These are phyloP conservation scores for Dolichotis patagonum DNA, from an alignment of 2,113 vertebrate species.

Conservation along the genomic window DNA sequence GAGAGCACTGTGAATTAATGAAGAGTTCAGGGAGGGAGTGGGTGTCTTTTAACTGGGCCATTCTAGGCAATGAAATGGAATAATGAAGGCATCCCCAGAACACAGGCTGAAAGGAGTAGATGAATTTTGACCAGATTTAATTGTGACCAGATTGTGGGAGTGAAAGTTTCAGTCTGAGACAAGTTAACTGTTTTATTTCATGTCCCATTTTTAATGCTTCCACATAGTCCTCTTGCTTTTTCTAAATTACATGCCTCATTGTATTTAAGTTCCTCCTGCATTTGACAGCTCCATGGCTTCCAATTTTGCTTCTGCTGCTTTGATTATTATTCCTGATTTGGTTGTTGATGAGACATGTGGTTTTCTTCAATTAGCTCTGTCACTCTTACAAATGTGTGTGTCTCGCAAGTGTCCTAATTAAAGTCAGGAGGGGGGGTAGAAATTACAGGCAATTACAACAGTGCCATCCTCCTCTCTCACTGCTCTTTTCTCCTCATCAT, in stretches of 20 bases:
- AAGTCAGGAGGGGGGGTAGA: slow-evolving; percentile 70
- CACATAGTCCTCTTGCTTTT: slow-evolving; percentile 60
- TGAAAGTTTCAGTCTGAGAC: slow-evolving; percentile 58
- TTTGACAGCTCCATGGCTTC: slow-evolving; percentile 74
- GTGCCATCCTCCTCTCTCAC: slow-evolving; percentile 61
- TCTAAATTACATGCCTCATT: slow-evolving; percentile 79
- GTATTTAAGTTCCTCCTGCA: slow-evolving; percentile 77
- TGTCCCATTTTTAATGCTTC: slow-evolving; percentile 65
- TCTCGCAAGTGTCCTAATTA: slow-evolving; percentile 81
- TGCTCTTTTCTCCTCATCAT: slow-evolving; percentile 60
- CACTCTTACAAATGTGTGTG: slow-evolving; percentile 74
- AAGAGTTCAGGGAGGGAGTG: background rate
- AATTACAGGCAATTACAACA: slow-evolving; percentile 65
- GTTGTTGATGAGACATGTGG: slow-evolving; percentile 80
- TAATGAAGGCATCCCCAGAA: background rate
- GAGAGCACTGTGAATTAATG: background rate
- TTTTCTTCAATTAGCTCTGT: slow-evolving; percentile 83
- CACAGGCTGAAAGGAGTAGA: background rate
- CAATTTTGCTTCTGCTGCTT: slow-evolving; percentile 79
- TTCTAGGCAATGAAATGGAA: background rate
- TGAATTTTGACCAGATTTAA: slow-evolving; percentile 64
- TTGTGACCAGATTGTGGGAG: slow-evolving; percentile 67
- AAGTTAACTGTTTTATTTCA: slow-evolving; percentile 73
- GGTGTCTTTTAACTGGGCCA: background rate
- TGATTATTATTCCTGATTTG: slow-evolving; percentile 80